Evolutionary conservation across 2,888 invertebrate species (phyloP).

Genomic region (Anthophora plumipes): DNA sequence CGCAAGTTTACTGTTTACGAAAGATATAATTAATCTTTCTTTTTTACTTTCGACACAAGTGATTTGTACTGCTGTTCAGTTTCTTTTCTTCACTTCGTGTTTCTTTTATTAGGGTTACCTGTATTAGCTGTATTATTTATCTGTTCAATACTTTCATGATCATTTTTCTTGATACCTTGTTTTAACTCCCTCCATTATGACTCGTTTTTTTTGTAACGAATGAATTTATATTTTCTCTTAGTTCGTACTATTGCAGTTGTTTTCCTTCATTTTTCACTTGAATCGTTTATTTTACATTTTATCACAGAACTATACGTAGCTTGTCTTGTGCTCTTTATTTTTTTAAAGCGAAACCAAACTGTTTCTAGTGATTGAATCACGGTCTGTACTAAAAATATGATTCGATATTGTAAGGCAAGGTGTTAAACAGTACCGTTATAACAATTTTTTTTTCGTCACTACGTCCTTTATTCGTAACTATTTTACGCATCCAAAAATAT

Average conservation of each 20-base stretch:
- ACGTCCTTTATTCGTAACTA: neutral
- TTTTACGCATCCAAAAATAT: neutral
- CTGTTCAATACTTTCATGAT: neutral
- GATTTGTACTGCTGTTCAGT: neutral
- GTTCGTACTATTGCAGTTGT: no score
- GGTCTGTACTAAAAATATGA: neutral
- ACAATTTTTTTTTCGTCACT: neutral
- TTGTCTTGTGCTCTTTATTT: neutral
- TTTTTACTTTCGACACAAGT: neutral
- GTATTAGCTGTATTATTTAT: no score
- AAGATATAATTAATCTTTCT: neutral
- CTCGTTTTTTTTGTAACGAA: no score
- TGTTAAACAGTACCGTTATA: neutral
- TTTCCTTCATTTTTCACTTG: no score
- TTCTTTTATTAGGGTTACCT: neutral
- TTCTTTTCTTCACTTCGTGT: neutral
- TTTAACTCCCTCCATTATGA: neutral
- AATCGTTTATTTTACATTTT: neutral
- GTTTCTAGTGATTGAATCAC: no score
- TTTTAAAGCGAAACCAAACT: neutral
- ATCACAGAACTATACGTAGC: no score
- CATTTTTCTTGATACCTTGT: neutral
- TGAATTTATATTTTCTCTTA: no score
- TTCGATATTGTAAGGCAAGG: no score
- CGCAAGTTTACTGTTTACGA: neutral